These are phyloP conservation scores for Oxygymnocypris stewartii DNA, from an alignment of 2,113 vertebrate genomes.

Conservation along the genomic window DNA sequence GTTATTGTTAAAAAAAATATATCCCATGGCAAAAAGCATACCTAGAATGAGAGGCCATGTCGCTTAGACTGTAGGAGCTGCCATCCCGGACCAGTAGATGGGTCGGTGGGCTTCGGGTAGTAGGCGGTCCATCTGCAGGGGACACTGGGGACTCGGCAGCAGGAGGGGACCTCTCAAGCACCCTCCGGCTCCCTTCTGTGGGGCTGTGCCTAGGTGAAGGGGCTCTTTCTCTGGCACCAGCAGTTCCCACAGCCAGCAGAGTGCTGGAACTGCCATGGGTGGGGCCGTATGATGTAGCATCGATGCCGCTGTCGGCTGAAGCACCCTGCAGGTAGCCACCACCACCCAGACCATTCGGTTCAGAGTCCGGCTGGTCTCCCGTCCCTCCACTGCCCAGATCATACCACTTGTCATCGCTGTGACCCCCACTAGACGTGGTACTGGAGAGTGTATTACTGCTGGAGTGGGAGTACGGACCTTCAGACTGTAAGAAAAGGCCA, in stretches of 20 bases:
- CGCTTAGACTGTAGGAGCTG: conserved; percentile 89
- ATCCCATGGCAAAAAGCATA: conserved; percentile 51
- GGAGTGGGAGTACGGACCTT: conserved; percentile 95
- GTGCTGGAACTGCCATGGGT: conserved; percentile 86
- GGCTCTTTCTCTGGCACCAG: conserved; percentile 79
- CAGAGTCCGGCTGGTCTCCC: conserved; percentile 69
- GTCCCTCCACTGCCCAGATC: conserved; percentile 78
- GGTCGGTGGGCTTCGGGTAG: conserved; percentile 82
- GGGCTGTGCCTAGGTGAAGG: conserved; percentile 90
- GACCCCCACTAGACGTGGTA: conserved; percentile 88
- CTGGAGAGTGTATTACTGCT: conserved; percentile 98
- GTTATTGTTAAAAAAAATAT: not conserved
- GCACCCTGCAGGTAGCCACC: conserved; percentile 90
- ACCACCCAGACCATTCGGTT: conserved; percentile 87
- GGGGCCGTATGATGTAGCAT: conserved; percentile 87
- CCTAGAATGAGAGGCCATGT: conserved; percentile 88
- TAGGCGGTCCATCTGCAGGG: conserved; percentile 80
- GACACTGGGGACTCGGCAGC: conserved; percentile 81
- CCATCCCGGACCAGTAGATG: conserved; percentile 88
- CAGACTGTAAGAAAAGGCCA: conserved; percentile 75
- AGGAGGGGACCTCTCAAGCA: conserved; percentile 83
- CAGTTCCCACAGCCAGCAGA: conserved; percentile 80
- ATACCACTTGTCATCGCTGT: conserved; percentile 98
- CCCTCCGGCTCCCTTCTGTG: conserved; percentile 83
- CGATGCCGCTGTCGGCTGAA: conserved; percentile 92